Evolutionary conservation across 2,888 invertebrate genomes (phyloP), one percentile per base, ranked within the genome.

Genomic region (Acleris holmiana): DNA sequence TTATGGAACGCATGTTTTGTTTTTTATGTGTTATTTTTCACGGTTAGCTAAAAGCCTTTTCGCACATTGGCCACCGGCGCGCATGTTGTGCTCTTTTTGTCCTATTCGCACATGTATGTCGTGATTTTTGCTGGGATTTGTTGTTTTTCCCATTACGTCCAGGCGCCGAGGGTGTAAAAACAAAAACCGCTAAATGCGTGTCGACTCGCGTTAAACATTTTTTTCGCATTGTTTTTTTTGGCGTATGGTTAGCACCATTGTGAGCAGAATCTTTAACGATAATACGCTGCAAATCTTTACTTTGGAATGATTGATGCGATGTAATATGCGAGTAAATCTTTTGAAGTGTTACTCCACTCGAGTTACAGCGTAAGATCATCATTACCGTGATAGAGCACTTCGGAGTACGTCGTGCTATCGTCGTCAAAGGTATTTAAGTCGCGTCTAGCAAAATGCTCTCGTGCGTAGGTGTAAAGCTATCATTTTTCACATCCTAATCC

Each of bases 401-500:
- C 25, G 40, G 63, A 25, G 58, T 47, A 60, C 18, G 29, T 48
- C 60, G 54, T 44, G 59, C 60, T 50, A 59, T 65, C 49, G 54
- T 44, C 50, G 54, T 55, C 60, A 65, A 60, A 65, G 60, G 65
- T 65, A 65, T 60, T 65, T 65, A 64, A 65, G 54, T 70, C 70
- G 72, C 68, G 67, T 71, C 76, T 79, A 76, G 84, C 85, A 84
- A 83, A 85, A 77, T 74, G 77, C 76, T 77, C 76, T 69, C 80
- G 71, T 69, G 67, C 67, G 72, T 69, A 69, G 71, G 59, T 69
- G 64, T 86, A 85, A 35, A 86, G 89, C 90, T 83, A 87, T 90
- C 87, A 91, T 91, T 91, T 92, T 91, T 92, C 91, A 91, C 83
- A 72, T 73, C 85, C 83, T 91, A 91, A 92, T 91, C 91, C 90